Conservation (phyloP, 2,797 vertebrate species). For the Ceryle rudis region DNA sequence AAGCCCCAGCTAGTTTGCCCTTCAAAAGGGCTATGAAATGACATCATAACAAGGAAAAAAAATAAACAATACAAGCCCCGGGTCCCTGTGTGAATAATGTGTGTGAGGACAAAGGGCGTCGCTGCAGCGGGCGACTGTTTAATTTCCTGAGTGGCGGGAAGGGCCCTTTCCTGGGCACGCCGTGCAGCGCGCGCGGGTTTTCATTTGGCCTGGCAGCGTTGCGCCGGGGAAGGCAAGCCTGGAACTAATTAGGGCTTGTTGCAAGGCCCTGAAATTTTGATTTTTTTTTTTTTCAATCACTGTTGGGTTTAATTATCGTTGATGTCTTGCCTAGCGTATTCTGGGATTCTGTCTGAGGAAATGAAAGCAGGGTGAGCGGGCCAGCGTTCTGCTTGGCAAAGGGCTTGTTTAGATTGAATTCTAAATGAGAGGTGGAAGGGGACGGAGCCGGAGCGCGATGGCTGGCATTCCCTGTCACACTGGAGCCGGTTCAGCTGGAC, state of each 20-base stretch:
- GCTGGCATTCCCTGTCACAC: background rate
- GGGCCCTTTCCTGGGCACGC: constrained; percentile 23
- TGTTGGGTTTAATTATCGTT: constrained; percentile 68
- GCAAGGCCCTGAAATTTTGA: background rate
- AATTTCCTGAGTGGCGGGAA: constrained; percentile 12
- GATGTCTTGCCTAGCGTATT: constrained; percentile 48
- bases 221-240: background rate
- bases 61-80: background rate
- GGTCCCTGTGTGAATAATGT: background rate
- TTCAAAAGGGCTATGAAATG: constrained; percentile 12
- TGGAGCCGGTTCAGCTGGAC: constrained; percentile 8
- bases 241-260: constrained; percentile 66
- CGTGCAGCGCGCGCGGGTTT: background rate
- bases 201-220: constrained; percentile 52
- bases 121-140: background rate
- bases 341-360: constrained; percentile 61
- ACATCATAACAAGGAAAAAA: background rate
- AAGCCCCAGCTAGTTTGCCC: background rate
- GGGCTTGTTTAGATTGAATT: constrained; percentile 14
- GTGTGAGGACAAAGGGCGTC: background rate
- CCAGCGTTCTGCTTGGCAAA: constrained; percentile 10
- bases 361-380: constrained; percentile 46
- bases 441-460: background rate
- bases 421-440: background rate
- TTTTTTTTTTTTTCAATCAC: constrained; percentile 18